A percentile compares a stretch with the other conserved stretches of the same genome.
Conservation (phyloP, 2,113 vertebrate species). For the Silurus meridionalis region DNA sequence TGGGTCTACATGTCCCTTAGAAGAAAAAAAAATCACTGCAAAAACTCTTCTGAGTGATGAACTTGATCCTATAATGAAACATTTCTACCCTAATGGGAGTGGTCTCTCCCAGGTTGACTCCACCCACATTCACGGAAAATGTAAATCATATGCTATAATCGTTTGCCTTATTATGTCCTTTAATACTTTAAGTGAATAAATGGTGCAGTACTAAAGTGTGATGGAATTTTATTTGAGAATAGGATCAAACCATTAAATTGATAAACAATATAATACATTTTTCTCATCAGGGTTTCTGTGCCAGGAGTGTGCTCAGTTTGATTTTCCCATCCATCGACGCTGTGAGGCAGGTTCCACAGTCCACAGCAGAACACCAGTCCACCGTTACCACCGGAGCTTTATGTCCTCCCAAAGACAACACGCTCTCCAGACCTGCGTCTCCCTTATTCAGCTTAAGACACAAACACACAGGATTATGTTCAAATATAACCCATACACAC, state of each 20-base stretch:
- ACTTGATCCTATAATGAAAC: background rate
- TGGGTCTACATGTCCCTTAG: background rate
- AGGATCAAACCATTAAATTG: too few species aligned
- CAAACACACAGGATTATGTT: background rate
- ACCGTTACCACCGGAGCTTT: conserved; percentile 93
- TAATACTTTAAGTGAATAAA: background rate
- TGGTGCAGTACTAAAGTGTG: background rate
- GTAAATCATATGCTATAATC: background rate
- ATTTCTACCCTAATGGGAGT: background rate
- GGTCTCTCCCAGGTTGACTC: background rate
- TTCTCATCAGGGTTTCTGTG: conserved; percentile 79
- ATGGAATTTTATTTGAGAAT: background rate
- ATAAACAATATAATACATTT: background rate
- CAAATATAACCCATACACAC: background rate
- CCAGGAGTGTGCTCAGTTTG: conserved; percentile 92
- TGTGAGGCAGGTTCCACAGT: conserved; percentile 94
- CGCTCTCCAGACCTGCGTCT: conserved; percentile 81
- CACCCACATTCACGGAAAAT: background rate
- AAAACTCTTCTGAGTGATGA: background rate
- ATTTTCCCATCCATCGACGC: conserved; percentile 98
- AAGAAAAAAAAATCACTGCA: background rate
- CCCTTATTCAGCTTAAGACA: conserved; percentile 77
- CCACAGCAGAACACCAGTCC: conserved; percentile 94
- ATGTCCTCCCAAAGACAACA: conserved; percentile 89
- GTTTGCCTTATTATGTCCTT: background rate